phyloP scores from a whole-genome alignment of 2,797 vertebrate species.

The Pyrocephalus nanus region DNA sequence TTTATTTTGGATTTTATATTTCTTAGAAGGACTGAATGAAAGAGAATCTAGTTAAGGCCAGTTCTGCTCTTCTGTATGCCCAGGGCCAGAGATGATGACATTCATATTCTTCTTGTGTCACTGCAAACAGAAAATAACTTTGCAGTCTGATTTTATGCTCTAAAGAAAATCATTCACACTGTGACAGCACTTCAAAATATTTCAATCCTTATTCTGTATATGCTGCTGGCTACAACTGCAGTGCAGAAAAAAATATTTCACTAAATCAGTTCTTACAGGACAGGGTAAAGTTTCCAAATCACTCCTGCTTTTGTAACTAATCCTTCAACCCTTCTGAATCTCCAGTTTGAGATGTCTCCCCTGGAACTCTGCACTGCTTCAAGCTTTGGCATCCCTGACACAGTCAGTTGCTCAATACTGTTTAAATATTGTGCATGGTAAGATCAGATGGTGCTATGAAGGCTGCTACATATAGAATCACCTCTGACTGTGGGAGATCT shows the following conservation, averaged over 20 bases:
- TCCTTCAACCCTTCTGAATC: neutral
- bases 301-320: conserved; percentile 15
- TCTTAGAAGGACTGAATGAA: conserved; percentile 30
- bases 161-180: conserved; percentile 59
- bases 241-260: neutral
- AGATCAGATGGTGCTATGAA: neutral
- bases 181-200: conserved; percentile 64
- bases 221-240: conserved; percentile 51
- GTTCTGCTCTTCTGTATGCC: conserved; percentile 18
- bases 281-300: conserved; percentile 23
- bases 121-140: conserved; percentile 59
- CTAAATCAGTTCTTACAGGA: conserved; percentile 27
- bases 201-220: conserved; percentile 52
- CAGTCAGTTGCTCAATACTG: neutral
- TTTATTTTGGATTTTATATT: conserved; percentile 38
- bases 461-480: neutral
- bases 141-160: conserved; percentile 60
- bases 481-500: neutral
- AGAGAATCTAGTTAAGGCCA: neutral
- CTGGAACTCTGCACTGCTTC: neutral
- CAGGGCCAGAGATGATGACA: conserved; percentile 31
- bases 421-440: neutral
- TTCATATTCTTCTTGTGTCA: conserved; percentile 54
- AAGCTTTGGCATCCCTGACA: neutral
- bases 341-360: neutral